Evolutionary conservation across 2,113 vertebrate species (phyloP), one percentile per base, ranked within the genome.

Genomic region (Erpornis zantholeuca): DNA sequence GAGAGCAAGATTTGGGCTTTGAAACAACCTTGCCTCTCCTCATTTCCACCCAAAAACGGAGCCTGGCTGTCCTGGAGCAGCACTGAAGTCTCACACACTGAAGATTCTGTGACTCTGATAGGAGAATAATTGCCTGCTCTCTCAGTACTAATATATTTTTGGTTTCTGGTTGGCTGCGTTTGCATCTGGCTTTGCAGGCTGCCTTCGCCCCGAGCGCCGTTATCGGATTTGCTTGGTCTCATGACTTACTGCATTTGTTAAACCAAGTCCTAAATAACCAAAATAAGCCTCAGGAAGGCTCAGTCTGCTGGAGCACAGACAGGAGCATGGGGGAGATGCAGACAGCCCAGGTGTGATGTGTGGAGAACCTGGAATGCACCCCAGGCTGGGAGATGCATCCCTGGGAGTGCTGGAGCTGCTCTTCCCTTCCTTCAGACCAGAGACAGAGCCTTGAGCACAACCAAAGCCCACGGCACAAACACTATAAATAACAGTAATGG

Each of bases 101-200:
- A 36, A 75, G 88, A 92, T 60, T n/a, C 84, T 45, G 82, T 4
- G 3, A 17, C 35, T 92, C 79, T 66, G 85, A 70, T n/a, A 60
- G 92, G 29, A 59, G 82, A 92, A 80, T 88, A 92, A 95, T 92
- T 96, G 90, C 90, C 79, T 95, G 87, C 60, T 96, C 79, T 77
- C 93, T 84, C 92, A 75, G 72, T 81, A 28, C 82, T 88, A 80
- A 88, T 96, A 71, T 15, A 90, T 94, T 95, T 95, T 91, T 86
- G 90, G 85, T 95, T 97, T 96, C 94, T 95, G 93, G 68, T 78
- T 94, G 93, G 92, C 92, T 95, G 93, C 85, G 64, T 97, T 93
- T 97, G 93, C 96, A 96, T 96, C 95, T 95, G 95, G 88, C 90
- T 94, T 33, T 86, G 82, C 85, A 93, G 88, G 8, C 90, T 95